Evolutionary conservation across 1,140 invertebrate genomes (phyloP).

Genomic region (Pseudomyrmex flavicornis): DNA sequence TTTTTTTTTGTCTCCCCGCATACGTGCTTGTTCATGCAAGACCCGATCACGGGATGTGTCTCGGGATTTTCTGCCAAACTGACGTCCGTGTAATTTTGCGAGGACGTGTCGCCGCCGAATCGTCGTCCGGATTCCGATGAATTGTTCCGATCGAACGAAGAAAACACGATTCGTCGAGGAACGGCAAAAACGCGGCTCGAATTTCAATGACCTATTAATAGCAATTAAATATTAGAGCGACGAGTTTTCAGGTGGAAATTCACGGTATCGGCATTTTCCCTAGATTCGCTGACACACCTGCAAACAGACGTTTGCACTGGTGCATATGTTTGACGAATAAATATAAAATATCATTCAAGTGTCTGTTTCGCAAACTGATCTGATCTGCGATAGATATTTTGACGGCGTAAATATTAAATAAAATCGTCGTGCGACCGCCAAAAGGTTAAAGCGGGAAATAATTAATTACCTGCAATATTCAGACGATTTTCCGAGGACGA

Average conservation of each 20-base stretch:
- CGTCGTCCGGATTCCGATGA: background rate
- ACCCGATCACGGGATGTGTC: conserved; percentile 17
- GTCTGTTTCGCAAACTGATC: conserved; percentile 26
- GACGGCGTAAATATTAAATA: conserved; percentile 30
- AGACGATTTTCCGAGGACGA: background rate
- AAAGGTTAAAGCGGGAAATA: conserved; percentile 32
- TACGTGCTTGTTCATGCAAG: conserved; percentile 39
- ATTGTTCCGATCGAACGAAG: background rate
- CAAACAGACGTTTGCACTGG: conserved; percentile 41
- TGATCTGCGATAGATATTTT: conserved; percentile 28
- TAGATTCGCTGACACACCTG: conserved; percentile 42
- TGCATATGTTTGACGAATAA: conserved; percentile 45
- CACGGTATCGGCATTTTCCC: conserved; percentile 46
- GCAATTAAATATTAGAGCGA: conserved; percentile 40
- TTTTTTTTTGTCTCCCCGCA: background rate
- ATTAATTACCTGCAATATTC: conserved; percentile 30
- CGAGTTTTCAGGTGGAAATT: conserved; percentile 39
- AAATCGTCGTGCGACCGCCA: background rate
- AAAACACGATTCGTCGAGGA: background rate
- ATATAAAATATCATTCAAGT: conserved; percentile 51
- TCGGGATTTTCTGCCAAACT: conserved; percentile 36
- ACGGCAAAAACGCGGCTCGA: conserved; percentile 12
- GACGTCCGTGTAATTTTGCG: conserved; percentile 17
- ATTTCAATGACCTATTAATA: conserved; percentile 58
- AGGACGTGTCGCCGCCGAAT: background rate